These are phyloP conservation scores for Ophion slaviceki DNA, from an alignment of 2,888 invertebrate genomes.

Conservation along the genomic window DNA sequence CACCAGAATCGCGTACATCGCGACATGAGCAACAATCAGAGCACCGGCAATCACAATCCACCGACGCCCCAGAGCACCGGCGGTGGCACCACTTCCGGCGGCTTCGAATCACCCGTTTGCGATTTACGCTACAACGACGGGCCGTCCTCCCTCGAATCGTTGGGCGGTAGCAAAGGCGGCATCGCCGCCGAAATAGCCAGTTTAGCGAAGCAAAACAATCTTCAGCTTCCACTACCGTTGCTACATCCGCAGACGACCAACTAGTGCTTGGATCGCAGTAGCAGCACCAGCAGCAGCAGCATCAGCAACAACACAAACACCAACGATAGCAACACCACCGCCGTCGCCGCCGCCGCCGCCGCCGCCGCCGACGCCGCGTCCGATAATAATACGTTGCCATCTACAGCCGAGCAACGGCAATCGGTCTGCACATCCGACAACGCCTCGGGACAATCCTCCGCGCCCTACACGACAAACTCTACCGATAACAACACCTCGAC, in stretches of 20 bases:
- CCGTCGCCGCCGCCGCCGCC: slow-evolving; percentile 26
- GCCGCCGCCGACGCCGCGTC: slow-evolving; percentile 42
- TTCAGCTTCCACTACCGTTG: slow-evolving; percentile 82
- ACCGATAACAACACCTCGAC: too few species aligned
- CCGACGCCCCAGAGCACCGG: slow-evolving; percentile 81
- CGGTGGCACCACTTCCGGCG: slow-evolving; percentile 78
- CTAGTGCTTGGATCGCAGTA: slow-evolving; percentile 82
- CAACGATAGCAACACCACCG: slow-evolving; percentile 34
- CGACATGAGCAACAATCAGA: slow-evolving; percentile 78
- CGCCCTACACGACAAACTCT: too few species aligned
- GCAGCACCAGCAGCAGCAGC: slow-evolving; percentile 11
- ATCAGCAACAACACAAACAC: slow-evolving; percentile 29
- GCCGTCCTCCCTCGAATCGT: slow-evolving; percentile 80
- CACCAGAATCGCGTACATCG: slow-evolving; percentile 92
- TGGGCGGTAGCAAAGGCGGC: slow-evolving; percentile 76
- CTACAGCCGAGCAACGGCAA: slow-evolving; percentile 6
- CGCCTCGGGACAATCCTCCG: not conserved
- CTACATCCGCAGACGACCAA: slow-evolving; percentile 83
- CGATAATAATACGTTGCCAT: slow-evolving; percentile 19
- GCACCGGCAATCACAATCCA: slow-evolving; percentile 77
- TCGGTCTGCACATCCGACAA: slow-evolving; percentile 2
- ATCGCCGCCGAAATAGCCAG: slow-evolving; percentile 82
- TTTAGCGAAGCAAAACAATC: slow-evolving; percentile 82
- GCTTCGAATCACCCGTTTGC: slow-evolving; percentile 82
- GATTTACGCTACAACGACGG: slow-evolving; percentile 82